Evolutionary conservation across 1,140 invertebrate species (phyloP).

Genomic region (Galleria mellonella): DNA sequence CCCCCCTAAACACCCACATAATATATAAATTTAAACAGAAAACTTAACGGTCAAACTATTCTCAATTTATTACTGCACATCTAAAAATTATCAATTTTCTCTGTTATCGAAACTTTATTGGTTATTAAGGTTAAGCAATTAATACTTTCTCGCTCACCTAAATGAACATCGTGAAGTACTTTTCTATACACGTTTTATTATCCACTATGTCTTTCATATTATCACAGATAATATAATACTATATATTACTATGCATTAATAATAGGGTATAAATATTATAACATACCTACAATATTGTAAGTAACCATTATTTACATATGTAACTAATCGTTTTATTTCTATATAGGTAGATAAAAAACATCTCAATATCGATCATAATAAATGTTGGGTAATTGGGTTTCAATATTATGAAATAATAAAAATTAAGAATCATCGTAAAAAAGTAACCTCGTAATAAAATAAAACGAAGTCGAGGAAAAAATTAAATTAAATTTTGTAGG

Average conservation of each 20-base stretch:
- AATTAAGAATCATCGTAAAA: conserved; percentile 18
- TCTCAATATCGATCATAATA: background rate
- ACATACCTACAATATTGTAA: too few relatives aligned
- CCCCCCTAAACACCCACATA: conserved; percentile 3
- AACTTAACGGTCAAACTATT: conserved; percentile 31
- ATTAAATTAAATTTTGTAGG: conserved; percentile 22
- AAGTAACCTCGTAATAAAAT: conserved; percentile 21
- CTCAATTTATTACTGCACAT: conserved; percentile 28
- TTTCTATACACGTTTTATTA: too few relatives aligned
- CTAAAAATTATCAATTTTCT: too few relatives aligned
- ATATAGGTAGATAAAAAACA: background rate
- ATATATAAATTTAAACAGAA: conserved; percentile 18
- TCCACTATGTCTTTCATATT: too few relatives aligned
- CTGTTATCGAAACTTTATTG: conserved; percentile 10
- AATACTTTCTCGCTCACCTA: conserved; percentile 1
- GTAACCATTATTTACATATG: too few relatives aligned
- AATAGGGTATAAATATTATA: background rate
- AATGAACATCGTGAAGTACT: too few relatives aligned
- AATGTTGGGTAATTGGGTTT: background rate
- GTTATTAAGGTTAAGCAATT: conserved; percentile 13
- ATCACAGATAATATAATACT: too few relatives aligned
- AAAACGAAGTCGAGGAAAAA: conserved; percentile 17
- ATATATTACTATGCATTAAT: background rate
- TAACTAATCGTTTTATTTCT: too few relatives aligned
- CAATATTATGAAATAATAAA: conserved; percentile 16